Evolutionary conservation across 1,140 invertebrate genomes (phyloP).

Genomic region (Palaemon carinicauda): DNA sequence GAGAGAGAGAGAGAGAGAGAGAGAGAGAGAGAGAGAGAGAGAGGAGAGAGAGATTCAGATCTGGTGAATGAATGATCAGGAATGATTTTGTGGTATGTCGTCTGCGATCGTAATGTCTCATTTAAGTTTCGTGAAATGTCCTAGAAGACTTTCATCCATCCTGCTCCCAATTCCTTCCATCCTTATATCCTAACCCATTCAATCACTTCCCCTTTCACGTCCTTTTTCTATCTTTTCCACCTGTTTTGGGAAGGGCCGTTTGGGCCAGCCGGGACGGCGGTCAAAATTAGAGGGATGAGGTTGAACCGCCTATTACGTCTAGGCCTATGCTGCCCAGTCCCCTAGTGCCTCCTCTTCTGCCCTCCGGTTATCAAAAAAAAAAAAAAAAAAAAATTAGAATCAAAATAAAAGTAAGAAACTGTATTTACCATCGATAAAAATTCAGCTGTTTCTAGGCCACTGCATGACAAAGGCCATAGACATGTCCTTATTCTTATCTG

Average conservation of each 20-base stretch:
- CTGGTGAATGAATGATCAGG: neutral
- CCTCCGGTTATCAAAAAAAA: neutral
- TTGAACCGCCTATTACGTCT: constrained; percentile 20
- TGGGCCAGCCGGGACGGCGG: constrained; percentile 23
- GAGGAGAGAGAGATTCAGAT: neutral
- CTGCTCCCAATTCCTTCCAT: neutral
- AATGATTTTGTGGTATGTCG: too few relatives aligned
- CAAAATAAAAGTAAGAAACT: too few relatives aligned
- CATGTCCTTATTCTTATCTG: too few relatives aligned
- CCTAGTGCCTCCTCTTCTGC: neutral
- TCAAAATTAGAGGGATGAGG: constrained; percentile 32
- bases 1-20: neutral
- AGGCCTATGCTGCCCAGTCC: constrained; percentile 11
- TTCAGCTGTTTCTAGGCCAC: too few relatives aligned
- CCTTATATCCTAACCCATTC: neutral
- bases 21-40: constrained; percentile 5
- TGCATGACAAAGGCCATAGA: too few relatives aligned
- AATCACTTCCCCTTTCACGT: neutral
- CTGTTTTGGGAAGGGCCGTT: neutral
- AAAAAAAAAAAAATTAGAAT: too few relatives aligned
- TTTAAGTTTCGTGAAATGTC: too few relatives aligned
- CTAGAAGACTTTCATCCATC: too few relatives aligned
- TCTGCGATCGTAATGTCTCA: too few relatives aligned
- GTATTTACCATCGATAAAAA: too few relatives aligned
- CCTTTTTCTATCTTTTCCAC: neutral